A percentile compares a stretch with the other conserved stretches of the same genome.
These are phyloP conservation scores for Oeneis ivallda DNA, from an alignment of 2,888 invertebrate species.

Conservation along the genomic window DNA sequence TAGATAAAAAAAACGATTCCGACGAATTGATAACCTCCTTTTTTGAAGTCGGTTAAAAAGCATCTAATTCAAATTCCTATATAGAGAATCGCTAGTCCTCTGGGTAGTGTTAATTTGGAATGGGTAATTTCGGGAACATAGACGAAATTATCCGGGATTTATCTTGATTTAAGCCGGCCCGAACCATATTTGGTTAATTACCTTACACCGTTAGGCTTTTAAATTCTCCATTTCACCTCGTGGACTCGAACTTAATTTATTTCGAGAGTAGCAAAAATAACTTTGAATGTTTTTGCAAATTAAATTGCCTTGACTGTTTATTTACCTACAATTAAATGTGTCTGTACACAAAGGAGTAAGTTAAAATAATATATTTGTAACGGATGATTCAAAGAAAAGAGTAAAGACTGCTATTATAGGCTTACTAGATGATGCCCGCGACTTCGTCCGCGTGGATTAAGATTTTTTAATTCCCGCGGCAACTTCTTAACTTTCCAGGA, in stretches of 20 bases:
- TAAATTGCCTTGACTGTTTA: neutral
- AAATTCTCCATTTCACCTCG: constrained; percentile 14
- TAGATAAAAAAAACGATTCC: too few species aligned
- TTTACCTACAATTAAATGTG: too few species aligned
- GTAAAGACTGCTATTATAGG: too few species aligned
- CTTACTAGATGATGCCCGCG: too few species aligned
- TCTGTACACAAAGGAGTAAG: too few species aligned
- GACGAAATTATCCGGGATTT: constrained; percentile 3
- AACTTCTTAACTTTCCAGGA: too few species aligned
- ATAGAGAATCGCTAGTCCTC: neutral
- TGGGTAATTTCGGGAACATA: constrained; percentile 8
- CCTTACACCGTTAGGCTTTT: constrained; percentile 15
- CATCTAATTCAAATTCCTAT: neutral
- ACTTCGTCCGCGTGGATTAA: too few species aligned
- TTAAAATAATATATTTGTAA: too few species aligned
- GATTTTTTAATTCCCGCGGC: too few species aligned
- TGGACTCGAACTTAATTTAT: constrained; percentile 6
- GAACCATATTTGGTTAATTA: constrained; percentile 9
- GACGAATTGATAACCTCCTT: too few species aligned
- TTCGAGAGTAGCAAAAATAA: constrained; percentile 4
- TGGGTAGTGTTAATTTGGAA: constrained; percentile 2
- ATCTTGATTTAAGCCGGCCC: constrained; percentile 12
- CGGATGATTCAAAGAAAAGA: too few species aligned
- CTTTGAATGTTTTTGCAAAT: neutral
- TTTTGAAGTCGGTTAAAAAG: too few species aligned